Evolutionary conservation across 2,888 invertebrate species (phyloP).

Genomic region (Hirtodrosophila histrioides): DNA sequence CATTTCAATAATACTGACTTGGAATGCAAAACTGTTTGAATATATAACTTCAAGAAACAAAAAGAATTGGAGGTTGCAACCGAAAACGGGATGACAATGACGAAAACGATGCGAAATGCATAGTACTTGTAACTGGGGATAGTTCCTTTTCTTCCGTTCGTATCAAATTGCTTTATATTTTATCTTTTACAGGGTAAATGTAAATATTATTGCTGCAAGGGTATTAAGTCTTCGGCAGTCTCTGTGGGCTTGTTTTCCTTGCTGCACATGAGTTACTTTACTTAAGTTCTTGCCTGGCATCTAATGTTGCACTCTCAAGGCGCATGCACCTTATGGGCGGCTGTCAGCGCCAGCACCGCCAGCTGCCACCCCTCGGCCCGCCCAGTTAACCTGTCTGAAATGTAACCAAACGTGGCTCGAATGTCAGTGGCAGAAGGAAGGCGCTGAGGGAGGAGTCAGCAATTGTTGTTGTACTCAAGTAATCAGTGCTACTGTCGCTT

Average conservation of each 20-base stretch:
- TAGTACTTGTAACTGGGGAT: too few species aligned
- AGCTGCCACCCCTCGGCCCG: background rate
- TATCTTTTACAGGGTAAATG: too few species aligned
- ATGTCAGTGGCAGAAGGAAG: conserved; percentile 67
- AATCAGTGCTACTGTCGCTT: conserved; percentile 77
- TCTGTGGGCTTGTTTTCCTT: conserved; percentile 36
- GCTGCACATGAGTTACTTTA: conserved; percentile 78
- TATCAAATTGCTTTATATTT: too few species aligned
- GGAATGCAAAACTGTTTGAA: too few species aligned
- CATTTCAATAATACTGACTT: too few species aligned
- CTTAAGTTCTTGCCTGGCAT: conserved; percentile 72
- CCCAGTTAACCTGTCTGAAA: conserved; percentile 61
- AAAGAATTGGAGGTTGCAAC: too few species aligned
- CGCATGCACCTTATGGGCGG: conserved; percentile 70
- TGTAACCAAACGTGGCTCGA: conserved; percentile 76
- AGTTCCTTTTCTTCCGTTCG: too few species aligned
- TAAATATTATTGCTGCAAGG: conserved; percentile 3
- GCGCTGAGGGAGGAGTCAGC: too few species aligned
- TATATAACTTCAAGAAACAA: too few species aligned
- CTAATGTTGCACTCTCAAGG: conserved; percentile 77
- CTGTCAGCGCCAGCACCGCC: conserved; percentile 54
- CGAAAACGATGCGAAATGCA: too few species aligned
- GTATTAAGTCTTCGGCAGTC: conserved; percentile 2
- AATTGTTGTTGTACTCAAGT: conserved; percentile 66
- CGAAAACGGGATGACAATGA: too few species aligned